Conservation (phyloP, 2,113 vertebrate species). For the Aplodontia rufa region DNA sequence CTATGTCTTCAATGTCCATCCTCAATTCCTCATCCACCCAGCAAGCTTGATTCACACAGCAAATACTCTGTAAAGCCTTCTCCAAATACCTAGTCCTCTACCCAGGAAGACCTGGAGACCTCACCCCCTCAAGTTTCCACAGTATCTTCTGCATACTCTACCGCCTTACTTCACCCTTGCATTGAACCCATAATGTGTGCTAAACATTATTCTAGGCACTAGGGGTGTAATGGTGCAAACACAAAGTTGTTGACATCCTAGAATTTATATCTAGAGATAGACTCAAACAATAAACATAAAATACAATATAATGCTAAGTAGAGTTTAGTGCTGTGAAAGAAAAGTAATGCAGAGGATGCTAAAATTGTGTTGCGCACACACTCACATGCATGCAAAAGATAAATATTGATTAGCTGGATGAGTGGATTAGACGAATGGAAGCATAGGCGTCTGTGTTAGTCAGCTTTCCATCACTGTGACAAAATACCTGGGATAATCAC, state of each 20-base stretch:
- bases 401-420: background rate
- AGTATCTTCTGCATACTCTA: background rate
- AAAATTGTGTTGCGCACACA: background rate
- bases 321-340: background rate
- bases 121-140: background rate
- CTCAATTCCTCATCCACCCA: background rate
- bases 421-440: background rate
- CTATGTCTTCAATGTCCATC: background rate
- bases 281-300: conserved; percentile 3
- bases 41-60: background rate
- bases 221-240: background rate
- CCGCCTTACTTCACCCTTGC: background rate
- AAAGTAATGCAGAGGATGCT: background rate
- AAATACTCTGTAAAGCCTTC: background rate
- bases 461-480: background rate
- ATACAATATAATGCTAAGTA: background rate
- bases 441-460: background rate
- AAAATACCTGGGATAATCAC: background rate
- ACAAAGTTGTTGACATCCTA: background rate
- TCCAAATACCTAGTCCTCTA: background rate
- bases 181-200: background rate
- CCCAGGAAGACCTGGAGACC: background rate
- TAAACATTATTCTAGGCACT: background rate
- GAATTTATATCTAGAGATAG: background rate
- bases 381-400: background rate